Base-by-base conservation (phyloP, 2,888 invertebrate genomes). In the Yponomeuta plumbellus region DNA sequence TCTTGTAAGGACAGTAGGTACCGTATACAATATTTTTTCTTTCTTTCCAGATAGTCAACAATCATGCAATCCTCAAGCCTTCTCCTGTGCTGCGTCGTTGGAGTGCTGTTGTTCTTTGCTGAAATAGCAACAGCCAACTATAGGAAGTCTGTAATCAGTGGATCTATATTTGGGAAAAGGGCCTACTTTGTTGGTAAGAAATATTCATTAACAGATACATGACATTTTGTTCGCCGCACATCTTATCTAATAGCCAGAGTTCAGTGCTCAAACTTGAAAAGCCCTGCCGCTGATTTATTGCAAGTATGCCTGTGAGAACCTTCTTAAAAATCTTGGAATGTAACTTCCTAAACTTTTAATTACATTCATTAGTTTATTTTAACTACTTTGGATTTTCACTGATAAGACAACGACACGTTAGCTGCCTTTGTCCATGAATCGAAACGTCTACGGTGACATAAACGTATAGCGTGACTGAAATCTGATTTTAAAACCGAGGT, bases 111-210 rank as follows among this genome's bases (percentile, higher is more conserved):
- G 11, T 80, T 87, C 69, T 72, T 92, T 39, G 74, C 91, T 17
- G 78, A 83, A 0, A 70, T 80, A 44, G 90, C 88, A 44, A 94
- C 94, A 70, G 96, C 94, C 1, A 94, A 94, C 17, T 97, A 95
- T 87, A 93, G 95, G 79, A 97, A 97, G 82, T 96, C 97, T 1
- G 97, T 97, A 3, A 97, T 97, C 86, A 97, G 97, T 79, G 97
- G 97, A 23, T 97, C 97, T 74, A 97, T 98, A 77, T 97, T 97
- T 77, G 97, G 97, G 68, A 97, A 97, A 83, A 92, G 97, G 68
- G 93, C 92, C 68, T 92, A 92, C 71, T 85, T 92, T 72, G 86
- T 92, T 68, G 92, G 86, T 86, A 70, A 77, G 80, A 71, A 62
- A 61, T 21, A 8, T 26, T 65, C 21, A 66, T 66, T 57, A 67